Conservation (phyloP, 1,140 invertebrate species). For the Neodiprion virginianus region DNA sequence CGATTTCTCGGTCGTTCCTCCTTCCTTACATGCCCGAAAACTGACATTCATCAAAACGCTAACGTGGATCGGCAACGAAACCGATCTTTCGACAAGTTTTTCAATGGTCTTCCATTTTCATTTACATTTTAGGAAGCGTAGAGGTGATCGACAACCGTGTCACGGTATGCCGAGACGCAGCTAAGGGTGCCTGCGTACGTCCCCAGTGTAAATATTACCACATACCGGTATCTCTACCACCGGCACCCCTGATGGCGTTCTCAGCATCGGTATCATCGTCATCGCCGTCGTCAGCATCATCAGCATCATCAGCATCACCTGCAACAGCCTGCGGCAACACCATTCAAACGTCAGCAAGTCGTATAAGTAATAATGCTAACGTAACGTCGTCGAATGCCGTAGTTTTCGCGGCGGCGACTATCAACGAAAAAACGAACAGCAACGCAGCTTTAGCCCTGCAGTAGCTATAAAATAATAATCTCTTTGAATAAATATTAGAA, state of each 20-base stretch:
- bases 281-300: neutral
- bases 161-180: constrained; percentile 92
- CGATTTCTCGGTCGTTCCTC: neutral
- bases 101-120: neutral
- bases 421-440: no score
- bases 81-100: constrained; percentile 8
- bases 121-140: constrained; percentile 78
- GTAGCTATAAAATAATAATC: no score
- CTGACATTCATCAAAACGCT: no score
- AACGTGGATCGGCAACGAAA: no score
- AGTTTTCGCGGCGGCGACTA: neutral
- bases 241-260: constrained; percentile 71
- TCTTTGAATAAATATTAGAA: no score
- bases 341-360: neutral
- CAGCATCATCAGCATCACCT: constrained; percentile 18
- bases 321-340: constrained; percentile 44
- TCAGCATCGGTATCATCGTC: constrained; percentile 50
- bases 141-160: constrained; percentile 93
- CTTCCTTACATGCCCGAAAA: no score
- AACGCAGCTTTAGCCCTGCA: no score
- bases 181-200: constrained; percentile 87
- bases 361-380: no score
- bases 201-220: constrained; percentile 94
- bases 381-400: neutral
- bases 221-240: constrained; percentile 84